phyloP scores from a whole-genome alignment of 1,140 invertebrate species.

The Pogonomyrmex barbatus region DNA sequence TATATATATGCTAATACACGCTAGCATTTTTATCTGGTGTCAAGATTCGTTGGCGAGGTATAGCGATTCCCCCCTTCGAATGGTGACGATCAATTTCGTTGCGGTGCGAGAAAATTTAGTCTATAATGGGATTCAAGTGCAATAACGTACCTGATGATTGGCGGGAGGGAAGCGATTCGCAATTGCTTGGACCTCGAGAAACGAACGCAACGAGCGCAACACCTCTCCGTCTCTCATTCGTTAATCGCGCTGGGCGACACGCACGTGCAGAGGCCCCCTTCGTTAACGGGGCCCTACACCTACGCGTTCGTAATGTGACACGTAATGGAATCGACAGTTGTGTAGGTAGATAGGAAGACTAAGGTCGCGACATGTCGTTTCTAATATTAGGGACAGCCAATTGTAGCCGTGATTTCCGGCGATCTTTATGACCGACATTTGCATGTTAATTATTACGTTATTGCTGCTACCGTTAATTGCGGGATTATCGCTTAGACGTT shows the following conservation, averaged over 20 bases:
- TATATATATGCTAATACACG: neutral
- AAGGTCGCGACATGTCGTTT: constrained; percentile 39
- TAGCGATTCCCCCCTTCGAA: neutral
- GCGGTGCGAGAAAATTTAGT: constrained; percentile 34
- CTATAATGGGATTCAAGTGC: constrained; percentile 48
- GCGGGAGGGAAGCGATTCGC: constrained; percentile 54
- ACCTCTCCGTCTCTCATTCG: constrained; percentile 20
- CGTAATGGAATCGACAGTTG: constrained; percentile 46
- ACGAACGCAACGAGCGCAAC: constrained; percentile 4
- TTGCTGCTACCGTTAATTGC: neutral
- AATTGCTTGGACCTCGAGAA: constrained; percentile 69
- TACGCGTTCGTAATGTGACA: constrained; percentile 14
- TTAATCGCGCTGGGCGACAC: constrained; percentile 61
- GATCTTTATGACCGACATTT: constrained; percentile 5
- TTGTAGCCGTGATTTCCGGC: neutral
- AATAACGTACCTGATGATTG: constrained; percentile 46
- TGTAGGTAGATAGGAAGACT: constrained; percentile 26
- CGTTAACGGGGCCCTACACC: constrained; percentile 11
- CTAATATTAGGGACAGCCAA: constrained; percentile 23
- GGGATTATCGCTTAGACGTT: neutral
- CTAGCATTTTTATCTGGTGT: neutral
- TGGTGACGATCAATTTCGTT: constrained; percentile 27
- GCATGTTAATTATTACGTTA: constrained; percentile 20
- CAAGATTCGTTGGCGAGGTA: neutral
- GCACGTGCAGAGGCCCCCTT: constrained; percentile 32